A percentile compares a stretch with the other conserved stretches of the same genome.
phyloP scores from a whole-genome alignment of 2,113 vertebrate species.

The Seriola aureovittata region DNA sequence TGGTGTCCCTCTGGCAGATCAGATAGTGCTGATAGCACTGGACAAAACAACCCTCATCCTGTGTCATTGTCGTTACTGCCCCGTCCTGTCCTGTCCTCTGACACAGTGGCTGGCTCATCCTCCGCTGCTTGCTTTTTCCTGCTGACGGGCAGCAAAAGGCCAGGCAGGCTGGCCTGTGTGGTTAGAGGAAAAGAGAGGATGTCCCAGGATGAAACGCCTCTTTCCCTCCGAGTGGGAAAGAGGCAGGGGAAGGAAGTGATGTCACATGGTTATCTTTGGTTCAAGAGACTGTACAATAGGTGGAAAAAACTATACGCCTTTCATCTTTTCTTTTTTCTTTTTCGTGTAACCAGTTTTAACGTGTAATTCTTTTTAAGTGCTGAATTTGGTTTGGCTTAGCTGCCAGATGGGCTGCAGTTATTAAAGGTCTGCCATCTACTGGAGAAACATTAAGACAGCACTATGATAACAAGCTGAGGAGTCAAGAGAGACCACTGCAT shows the following conservation, averaged over 20 bases:
- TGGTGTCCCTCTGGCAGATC: constrained; percentile 41
- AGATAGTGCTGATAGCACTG: constrained; percentile 48
- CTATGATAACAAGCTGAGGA: neutral
- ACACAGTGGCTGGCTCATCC: constrained; percentile 13
- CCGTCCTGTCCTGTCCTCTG: constrained; percentile 38
- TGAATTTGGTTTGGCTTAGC: neutral
- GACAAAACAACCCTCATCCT: constrained; percentile 63
- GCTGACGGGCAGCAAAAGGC: constrained; percentile 40
- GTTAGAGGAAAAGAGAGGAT: constrained; percentile 42
- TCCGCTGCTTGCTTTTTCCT: constrained; percentile 23
- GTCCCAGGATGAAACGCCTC: constrained; percentile 24
- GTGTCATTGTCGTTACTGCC: constrained; percentile 49
- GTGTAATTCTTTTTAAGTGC: neutral
- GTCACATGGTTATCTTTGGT: constrained; percentile 4
- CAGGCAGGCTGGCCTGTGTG: neutral
- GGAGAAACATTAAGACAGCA: constrained; percentile 35
- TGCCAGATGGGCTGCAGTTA: neutral
- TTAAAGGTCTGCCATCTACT: constrained; percentile 61
- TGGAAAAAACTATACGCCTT: neutral
- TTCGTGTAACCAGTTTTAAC: neutral
- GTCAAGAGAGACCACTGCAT: neutral
- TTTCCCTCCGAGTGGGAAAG: constrained; percentile 19
- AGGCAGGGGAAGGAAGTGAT: constrained; percentile 35
- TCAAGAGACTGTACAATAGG: neutral
- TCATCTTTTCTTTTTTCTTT: neutral